phyloP scores from a whole-genome alignment of 2,888 invertebrate species.

The Petrolisthes manimaculis region DNA sequence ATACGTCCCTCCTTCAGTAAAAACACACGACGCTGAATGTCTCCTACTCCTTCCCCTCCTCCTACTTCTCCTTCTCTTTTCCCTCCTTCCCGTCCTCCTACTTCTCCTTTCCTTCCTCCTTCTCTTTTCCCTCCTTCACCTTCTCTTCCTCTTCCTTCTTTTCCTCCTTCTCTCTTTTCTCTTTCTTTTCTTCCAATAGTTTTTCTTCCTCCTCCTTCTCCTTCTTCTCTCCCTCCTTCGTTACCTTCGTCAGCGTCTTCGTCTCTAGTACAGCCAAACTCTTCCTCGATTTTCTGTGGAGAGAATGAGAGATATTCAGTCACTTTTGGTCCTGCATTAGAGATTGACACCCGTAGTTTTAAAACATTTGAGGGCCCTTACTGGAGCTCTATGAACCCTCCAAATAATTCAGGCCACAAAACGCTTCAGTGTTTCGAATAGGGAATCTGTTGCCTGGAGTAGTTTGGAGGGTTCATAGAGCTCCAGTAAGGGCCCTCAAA shows the following conservation, averaged over 20 bases:
- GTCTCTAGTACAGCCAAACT: slow-evolving; percentile 25
- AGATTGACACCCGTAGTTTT: no score
- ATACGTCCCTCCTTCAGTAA: slow-evolving; percentile 38
- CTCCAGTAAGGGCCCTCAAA: no score
- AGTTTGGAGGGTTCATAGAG: no score
- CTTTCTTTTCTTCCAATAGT: not conserved
- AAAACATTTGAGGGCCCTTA: no score
- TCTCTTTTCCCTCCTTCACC: not conserved
- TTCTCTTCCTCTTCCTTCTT: not conserved
- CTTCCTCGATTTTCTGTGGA: slow-evolving; percentile 50
- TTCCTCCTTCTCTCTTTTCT: not conserved
- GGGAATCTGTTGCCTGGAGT: no score
- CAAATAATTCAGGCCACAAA: no score
- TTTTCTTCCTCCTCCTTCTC: slow-evolving; percentile 17
- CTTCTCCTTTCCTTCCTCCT: not conserved
- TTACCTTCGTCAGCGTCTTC: slow-evolving; percentile 2
- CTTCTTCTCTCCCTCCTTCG: not conserved
- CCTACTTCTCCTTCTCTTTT: slow-evolving; percentile 3
- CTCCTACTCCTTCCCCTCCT: slow-evolving; percentile 2
- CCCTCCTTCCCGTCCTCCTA: not conserved
- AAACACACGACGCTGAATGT: slow-evolving; percentile 45
- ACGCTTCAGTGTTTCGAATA: no score
- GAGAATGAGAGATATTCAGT: not conserved
- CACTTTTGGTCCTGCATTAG: no score
- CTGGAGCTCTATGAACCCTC: no score